Conservation (phyloP, 2,888 invertebrate genomes). For the Torymus auratus region DNA sequence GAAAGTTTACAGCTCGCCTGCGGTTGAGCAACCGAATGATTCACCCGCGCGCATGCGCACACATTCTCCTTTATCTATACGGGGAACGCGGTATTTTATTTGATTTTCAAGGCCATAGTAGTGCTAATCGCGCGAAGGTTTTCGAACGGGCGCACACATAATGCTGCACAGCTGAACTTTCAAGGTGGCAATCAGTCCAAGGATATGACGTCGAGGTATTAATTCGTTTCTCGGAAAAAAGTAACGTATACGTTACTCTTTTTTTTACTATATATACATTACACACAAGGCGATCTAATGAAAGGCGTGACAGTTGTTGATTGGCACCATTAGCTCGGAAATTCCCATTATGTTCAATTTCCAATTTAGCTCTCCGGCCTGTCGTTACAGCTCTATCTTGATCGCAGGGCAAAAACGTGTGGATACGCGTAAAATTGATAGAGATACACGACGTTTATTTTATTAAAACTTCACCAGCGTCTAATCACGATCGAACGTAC, state of each 20-base stretch:
- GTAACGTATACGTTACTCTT: background rate
- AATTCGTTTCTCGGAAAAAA: conserved; percentile 29
- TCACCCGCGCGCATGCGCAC: background rate
- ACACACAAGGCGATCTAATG: background rate
- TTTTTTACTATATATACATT: background rate
- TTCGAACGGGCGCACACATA: background rate
- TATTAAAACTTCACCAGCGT: too few relatives aligned
- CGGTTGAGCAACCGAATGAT: too few relatives aligned
- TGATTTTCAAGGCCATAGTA: conserved; percentile 21
- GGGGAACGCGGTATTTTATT: conserved; percentile 10
- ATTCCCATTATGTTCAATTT: conserved; percentile 15
- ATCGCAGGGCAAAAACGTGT: background rate
- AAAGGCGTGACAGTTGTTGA: conserved; percentile 16
- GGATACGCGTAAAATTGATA: background rate
- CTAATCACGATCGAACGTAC: too few relatives aligned
- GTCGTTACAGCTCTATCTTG: background rate
- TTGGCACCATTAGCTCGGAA: background rate
- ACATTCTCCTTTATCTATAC: background rate
- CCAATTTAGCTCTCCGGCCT: background rate
- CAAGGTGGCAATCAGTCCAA: conserved; percentile 11
- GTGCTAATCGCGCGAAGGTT: conserved; percentile 14
- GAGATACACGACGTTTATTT: background rate
- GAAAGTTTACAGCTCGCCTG: too few relatives aligned
- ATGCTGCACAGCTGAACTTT: background rate
- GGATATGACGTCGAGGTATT: conserved; percentile 2